phyloP scores from a whole-genome alignment of 2,797 vertebrate species.

The Brachymystax lenok region DNA sequence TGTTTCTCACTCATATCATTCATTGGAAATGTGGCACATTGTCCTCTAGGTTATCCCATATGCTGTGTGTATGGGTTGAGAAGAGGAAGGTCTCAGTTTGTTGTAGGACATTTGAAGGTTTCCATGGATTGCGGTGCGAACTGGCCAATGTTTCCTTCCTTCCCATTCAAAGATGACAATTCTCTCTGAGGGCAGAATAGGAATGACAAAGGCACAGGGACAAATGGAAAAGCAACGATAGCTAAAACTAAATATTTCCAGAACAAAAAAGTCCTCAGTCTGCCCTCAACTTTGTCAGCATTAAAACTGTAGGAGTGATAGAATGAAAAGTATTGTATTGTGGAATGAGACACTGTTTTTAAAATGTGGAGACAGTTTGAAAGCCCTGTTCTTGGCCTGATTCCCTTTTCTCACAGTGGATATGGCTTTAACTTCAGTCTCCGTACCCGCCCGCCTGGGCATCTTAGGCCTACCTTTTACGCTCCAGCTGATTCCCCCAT shows the following conservation, averaged over 20 bases:
- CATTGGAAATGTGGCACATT: too few relatives aligned
- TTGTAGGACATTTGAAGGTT: too few relatives aligned
- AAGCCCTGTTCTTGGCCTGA: slow-evolving; percentile 36
- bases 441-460: slow-evolving; percentile 4
- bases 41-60: too few relatives aligned
- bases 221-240: slow-evolving; percentile 12
- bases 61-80: too few relatives aligned
- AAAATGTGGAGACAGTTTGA: slow-evolving; percentile 37
- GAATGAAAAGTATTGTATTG: slow-evolving; percentile 5
- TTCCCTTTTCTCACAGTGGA: slow-evolving; percentile 23
- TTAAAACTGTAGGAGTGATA: slow-evolving; percentile 37
- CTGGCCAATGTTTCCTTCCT: neutral
- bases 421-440: slow-evolving; percentile 12
- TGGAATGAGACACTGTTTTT: neutral
- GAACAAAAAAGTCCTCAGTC: slow-evolving; percentile 21
- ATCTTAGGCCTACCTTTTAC: slow-evolving; percentile 32
- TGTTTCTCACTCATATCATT: too few relatives aligned
- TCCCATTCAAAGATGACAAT: slow-evolving; percentile 16
- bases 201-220: slow-evolving; percentile 7
- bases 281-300: slow-evolving; percentile 28
- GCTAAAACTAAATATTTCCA: slow-evolving; percentile 33
- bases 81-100: too few relatives aligned
- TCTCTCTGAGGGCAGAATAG: neutral
- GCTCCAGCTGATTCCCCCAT: slow-evolving; percentile 37
- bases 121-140: too few relatives aligned